phyloP scores from a whole-genome alignment of 2,113 vertebrate species.

The Mormoops blainvillei region DNA sequence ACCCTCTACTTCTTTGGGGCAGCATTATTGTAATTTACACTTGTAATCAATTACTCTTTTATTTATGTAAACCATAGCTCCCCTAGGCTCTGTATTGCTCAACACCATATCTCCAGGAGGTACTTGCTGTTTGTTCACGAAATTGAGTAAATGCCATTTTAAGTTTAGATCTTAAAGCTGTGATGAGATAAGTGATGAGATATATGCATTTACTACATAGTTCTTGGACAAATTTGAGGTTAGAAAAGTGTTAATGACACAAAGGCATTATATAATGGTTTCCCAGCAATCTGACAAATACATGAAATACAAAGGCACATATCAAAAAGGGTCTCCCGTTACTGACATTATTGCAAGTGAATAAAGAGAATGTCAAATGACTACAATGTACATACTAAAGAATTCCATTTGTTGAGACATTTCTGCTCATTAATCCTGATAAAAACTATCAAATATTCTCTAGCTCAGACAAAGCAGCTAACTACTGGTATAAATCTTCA shows the following conservation, averaged over 20 bases:
- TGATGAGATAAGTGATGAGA: neutral
- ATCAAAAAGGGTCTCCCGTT: conserved; percentile 38
- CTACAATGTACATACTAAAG: neutral
- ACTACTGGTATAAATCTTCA: conserved; percentile 71
- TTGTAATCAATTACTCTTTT: neutral
- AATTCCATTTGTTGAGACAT: conserved; percentile 64
- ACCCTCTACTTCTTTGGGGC: neutral
- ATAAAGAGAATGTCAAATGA: conserved; percentile 46
- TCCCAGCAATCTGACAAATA: neutral
- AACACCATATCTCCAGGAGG: neutral
- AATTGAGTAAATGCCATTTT: neutral
- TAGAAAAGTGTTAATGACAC: neutral
- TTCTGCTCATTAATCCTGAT: conserved; percentile 66
- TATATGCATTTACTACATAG: neutral
- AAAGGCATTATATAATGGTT: neutral
- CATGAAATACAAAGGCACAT: neutral
- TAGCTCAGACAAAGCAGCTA: conserved; percentile 65
- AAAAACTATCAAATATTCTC: conserved; percentile 71
- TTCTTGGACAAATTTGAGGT: neutral
- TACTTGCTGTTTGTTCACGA: neutral
- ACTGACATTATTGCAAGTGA: neutral
- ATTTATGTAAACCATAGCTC: neutral
- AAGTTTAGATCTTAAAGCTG: neutral
- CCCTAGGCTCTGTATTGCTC: neutral
- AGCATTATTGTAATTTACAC: neutral